These are phyloP conservation scores for Drosophila lacteicornis DNA, from an alignment of 1,140 invertebrate species.

Conservation along the genomic window DNA sequence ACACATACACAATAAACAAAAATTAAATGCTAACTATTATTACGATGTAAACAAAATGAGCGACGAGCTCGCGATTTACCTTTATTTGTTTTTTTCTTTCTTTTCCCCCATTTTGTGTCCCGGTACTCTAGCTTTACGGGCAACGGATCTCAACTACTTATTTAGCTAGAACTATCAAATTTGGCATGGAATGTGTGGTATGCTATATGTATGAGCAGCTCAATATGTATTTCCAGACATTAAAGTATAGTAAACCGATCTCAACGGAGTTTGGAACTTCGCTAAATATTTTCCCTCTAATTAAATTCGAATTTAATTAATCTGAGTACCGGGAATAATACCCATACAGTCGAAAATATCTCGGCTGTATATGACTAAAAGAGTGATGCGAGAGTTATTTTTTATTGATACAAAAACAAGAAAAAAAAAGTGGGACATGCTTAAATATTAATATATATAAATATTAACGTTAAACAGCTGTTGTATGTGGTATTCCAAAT, in stretches of 20 bases:
- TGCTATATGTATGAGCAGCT: neutral
- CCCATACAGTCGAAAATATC: neutral
- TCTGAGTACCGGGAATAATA: conserved; percentile 9
- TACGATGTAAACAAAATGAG: conserved; percentile 50
- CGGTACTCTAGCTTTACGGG: conserved; percentile 20
- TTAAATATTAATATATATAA: conserved; percentile 48
- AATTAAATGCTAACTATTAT: conserved; percentile 60
- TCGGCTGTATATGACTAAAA: conserved; percentile 32
- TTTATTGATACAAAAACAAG: conserved; percentile 47
- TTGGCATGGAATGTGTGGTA: conserved; percentile 11
- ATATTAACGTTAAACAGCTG: conserved; percentile 26
- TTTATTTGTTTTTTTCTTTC: conserved; percentile 26
- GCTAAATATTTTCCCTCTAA: neutral
- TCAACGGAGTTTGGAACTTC: neutral
- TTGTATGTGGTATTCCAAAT: conserved; percentile 23
- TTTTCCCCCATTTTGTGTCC: neutral
- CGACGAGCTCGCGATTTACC: conserved; percentile 42
- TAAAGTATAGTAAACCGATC: neutral
- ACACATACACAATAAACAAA: conserved; percentile 47
- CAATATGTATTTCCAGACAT: neutral
- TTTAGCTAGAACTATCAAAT: conserved; percentile 26
- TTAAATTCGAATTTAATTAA: neutral
- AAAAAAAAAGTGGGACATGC: conserved; percentile 18
- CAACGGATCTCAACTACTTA: neutral
- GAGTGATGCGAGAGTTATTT: conserved; percentile 37